Base-by-base conservation (phyloP, 53 echinoderm and acorn worm genomes). In the Mesocentrotus franciscanus region DNA sequence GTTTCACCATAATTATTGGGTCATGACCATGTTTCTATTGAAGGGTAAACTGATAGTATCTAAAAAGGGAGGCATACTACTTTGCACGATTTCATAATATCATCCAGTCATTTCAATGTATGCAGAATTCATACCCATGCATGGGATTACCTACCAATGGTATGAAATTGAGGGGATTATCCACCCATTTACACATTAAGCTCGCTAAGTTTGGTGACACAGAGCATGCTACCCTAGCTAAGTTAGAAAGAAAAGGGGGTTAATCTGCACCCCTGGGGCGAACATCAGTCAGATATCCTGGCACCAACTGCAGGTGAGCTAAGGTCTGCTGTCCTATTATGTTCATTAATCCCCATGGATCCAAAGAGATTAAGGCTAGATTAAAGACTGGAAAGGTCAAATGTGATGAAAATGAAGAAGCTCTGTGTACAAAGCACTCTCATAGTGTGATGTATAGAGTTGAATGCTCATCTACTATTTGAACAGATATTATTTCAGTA, bases 351-450 rank as follows among this genome's bases (percentile, higher is more conserved):
- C 87, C n/a, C 32, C 81, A 27, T n/a, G 58, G 56, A 87, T 87
- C 18, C 55, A 58, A 85, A 56, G 0, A 49, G 85, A 85, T 55
- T 85, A 85, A 85, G 55, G 79, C 6, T 17, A 58, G 87, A 87
- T 87, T 87, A 87, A 24, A 87, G 59, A 57, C 20, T 59, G 29
- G 26, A 87, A 87, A 58, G 87, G 87, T 87, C 87, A 87, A 57
- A 57, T 26, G 27, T 4, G 58, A 87, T 58, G 87, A 87, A 27
- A 58, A 59, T 87, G 13, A 57, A 56, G 58, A 26, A 27, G 27
- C 58, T 56, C 8, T 14, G 8, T 27, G 32, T 29, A 30, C 11
- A 75, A 75, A 75, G 75, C 75, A 75, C 17, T 79, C 35, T 17
- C 79, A 79, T 74, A 74, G 66, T 66, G 66, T 66, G 66, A 66